phyloP scores from a whole-genome alignment of 1,140 invertebrate genomes.

The Atopsyche davidsoni region DNA sequence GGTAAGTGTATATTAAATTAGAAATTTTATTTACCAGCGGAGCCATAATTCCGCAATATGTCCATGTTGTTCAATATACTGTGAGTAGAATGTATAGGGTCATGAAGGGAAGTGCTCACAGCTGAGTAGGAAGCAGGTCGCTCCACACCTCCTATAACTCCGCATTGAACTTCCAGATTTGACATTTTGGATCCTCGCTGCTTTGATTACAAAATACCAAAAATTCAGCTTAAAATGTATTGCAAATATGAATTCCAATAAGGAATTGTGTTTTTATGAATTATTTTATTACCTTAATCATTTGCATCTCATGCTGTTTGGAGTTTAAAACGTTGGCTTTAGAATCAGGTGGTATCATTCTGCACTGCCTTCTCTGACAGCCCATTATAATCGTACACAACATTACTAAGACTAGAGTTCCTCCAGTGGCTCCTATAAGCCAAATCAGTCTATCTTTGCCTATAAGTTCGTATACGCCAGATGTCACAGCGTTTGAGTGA shows the following conservation, averaged over 20 bases:
- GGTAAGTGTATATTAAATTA: background rate
- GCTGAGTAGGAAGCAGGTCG: slow-evolving; percentile 70
- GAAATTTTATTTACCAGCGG: slow-evolving; percentile 59
- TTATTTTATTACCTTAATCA: slow-evolving; percentile 19
- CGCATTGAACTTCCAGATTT: slow-evolving; percentile 60
- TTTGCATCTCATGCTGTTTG: slow-evolving; percentile 34
- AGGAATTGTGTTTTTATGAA: background rate
- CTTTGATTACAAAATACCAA: too few relatives aligned
- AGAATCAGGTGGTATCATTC: slow-evolving; percentile 15
- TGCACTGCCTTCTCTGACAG: slow-evolving; percentile 21
- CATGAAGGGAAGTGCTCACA: slow-evolving; percentile 57
- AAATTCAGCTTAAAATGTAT: slow-evolving; percentile 4
- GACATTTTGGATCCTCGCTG: slow-evolving; percentile 72
- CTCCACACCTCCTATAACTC: slow-evolving; percentile 37
- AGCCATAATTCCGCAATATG: slow-evolving; percentile 80
- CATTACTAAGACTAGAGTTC: slow-evolving; percentile 21
- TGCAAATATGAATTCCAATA: background rate
- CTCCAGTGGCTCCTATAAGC: slow-evolving; percentile 19
- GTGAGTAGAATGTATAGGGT: slow-evolving; percentile 56
- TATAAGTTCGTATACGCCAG: slow-evolving; percentile 34
- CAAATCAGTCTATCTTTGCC: slow-evolving; percentile 21
- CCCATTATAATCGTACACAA: slow-evolving; percentile 20
- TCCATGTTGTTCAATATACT: slow-evolving; percentile 72
- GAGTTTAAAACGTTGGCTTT: slow-evolving; percentile 33
- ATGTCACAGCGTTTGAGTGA: slow-evolving; percentile 58